These are phyloP conservation scores for Sesamia inferens DNA, from an alignment of 2,888 invertebrate genomes.

Conservation along the genomic window DNA sequence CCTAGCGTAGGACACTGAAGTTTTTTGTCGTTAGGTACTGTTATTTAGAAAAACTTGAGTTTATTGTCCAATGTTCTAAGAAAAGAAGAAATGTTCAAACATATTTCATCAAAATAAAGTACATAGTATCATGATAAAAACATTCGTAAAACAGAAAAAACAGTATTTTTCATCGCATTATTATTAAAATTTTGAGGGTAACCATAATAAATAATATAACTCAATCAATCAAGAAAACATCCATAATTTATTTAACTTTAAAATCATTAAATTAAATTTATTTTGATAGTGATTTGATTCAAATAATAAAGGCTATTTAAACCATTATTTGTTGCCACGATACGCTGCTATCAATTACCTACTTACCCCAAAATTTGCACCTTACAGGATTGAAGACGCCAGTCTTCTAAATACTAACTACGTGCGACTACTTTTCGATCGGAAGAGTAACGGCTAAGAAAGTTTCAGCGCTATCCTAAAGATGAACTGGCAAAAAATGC, in stretches of 20 bases:
- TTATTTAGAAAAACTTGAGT: background rate
- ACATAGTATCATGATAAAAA: background rate
- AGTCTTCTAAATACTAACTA: conserved; percentile 1
- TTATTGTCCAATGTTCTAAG: background rate
- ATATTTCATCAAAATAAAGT: background rate
- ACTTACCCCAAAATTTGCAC: background rate
- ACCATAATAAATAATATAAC: too few species aligned
- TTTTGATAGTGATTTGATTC: too few species aligned
- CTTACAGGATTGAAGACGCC: background rate
- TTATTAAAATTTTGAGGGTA: too few species aligned
- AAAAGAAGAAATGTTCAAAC: background rate
- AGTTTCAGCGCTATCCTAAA: conserved; percentile 27
- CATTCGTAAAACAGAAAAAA: background rate
- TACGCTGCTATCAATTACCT: background rate
- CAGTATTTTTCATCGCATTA: background rate
- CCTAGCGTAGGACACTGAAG: background rate
- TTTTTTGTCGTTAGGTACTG: background rate
- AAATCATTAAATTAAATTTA: too few species aligned
- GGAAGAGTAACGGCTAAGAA: conserved; percentile 21
- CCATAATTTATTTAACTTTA: too few species aligned
- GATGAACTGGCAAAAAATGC: conserved; percentile 36
- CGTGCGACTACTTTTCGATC: conserved; percentile 14
- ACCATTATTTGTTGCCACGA: background rate
- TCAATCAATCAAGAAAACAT: too few species aligned
- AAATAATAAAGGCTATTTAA: too few species aligned